A percentile compares a stretch with the other conserved stretches of the same genome.
phyloP scores from a whole-genome alignment of 2,797 vertebrate genomes.

The Benthosema pterotum region DNA sequence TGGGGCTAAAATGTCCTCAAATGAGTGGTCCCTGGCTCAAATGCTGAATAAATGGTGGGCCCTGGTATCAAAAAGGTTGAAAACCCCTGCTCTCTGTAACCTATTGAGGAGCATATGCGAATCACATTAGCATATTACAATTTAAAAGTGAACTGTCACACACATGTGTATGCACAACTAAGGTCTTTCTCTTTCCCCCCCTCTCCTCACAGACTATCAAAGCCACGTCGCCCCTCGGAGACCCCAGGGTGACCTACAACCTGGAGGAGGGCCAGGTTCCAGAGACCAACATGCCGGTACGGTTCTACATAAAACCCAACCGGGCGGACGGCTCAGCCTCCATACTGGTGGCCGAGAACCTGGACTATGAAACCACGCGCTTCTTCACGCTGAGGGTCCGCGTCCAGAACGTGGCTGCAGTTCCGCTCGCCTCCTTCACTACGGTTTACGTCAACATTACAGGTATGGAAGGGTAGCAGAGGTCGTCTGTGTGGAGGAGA shows the following conservation, averaged over 20 bases:
- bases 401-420: constrained; percentile 88
- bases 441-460: constrained; percentile 87
- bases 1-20: too few species aligned
- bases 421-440: constrained; percentile 87
- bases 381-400: constrained; percentile 85
- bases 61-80: too few species aligned
- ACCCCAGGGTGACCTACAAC: constrained; percentile 88
- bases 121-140: too few species aligned
- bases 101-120: too few species aligned
- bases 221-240: constrained; percentile 86
- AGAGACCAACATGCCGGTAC: constrained; percentile 90
- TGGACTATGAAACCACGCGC: constrained; percentile 86
- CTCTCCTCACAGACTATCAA: constrained; percentile 82
- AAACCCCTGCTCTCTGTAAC: too few species aligned
- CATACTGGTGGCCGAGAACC: constrained; percentile 87
- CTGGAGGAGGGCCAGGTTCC: constrained; percentile 91
- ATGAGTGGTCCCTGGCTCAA: too few species aligned
- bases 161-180: background rate
- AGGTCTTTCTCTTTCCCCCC: background rate
- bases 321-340: constrained; percentile 86
- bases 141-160: background rate
- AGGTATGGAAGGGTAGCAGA: constrained; percentile 67
- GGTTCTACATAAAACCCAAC: constrained; percentile 91
- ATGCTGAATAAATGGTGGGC: too few species aligned
- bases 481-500: background rate